phyloP scores from a whole-genome alignment of 2,888 invertebrate species.

The Sminthurides aquaticus region DNA sequence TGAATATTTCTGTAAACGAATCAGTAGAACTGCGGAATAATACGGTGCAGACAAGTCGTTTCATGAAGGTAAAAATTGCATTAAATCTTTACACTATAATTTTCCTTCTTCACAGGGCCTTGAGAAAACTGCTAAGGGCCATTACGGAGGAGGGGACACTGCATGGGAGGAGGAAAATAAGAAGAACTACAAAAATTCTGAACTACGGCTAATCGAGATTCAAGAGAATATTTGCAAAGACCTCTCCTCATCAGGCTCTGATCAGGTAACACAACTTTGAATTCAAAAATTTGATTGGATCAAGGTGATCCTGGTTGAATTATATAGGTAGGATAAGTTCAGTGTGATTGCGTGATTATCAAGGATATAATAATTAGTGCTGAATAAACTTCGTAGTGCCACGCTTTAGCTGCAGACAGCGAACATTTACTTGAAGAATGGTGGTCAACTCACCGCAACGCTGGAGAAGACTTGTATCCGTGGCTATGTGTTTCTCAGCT shows the following conservation, averaged over 20 bases:
- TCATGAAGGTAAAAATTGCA: too few species aligned
- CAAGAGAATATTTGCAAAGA: slow-evolving; percentile 79
- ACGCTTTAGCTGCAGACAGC: slow-evolving; percentile 71
- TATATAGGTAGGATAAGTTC: too few species aligned
- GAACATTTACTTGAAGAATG: slow-evolving; percentile 77
- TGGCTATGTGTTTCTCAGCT: slow-evolving; percentile 73
- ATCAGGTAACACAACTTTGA: slow-evolving; percentile 49
- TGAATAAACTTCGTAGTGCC: slow-evolving; percentile 58
- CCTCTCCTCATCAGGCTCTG: slow-evolving; percentile 60
- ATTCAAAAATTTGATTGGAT: neutral
- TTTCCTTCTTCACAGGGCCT: slow-evolving; percentile 56
- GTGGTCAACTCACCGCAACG: slow-evolving; percentile 67
- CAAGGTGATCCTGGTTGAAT: too few species aligned
- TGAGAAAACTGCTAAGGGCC: slow-evolving; percentile 71
- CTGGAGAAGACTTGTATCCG: slow-evolving; percentile 57
- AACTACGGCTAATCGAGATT: slow-evolving; percentile 82
- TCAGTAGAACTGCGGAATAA: too few species aligned
- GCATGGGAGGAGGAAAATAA: slow-evolving; percentile 88
- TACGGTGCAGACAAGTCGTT: too few species aligned
- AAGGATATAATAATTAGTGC: too few species aligned
- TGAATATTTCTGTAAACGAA: slow-evolving; percentile 7
- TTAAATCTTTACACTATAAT: slow-evolving; percentile 16
- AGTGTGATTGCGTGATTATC: too few species aligned
- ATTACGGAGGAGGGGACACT: slow-evolving; percentile 86
- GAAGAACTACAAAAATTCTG: slow-evolving; percentile 73